Base-by-base conservation (phyloP, 2,888 invertebrate species). In the Anticlea derivata region DNA sequence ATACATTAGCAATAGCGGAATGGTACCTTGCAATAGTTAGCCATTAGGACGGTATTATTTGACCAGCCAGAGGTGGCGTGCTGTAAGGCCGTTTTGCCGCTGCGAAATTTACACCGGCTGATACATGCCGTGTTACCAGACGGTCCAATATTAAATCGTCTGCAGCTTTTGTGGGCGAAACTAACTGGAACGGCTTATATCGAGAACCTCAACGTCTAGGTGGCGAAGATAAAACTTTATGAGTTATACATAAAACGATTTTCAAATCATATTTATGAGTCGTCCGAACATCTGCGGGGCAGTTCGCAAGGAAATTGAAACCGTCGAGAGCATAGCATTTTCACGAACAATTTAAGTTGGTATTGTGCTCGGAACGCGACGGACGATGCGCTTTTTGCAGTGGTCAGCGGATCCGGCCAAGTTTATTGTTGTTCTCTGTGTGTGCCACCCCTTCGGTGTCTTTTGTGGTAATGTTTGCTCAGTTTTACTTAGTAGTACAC, bases 191-290 rank as follows among this genome's bases (percentile, higher is more conserved):
- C 73, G 80, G 78, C 80, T 83, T 79, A 80, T 74, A 77, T 61
- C 69, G 66, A 71, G 75, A 75, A 72, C 80, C 75, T 75, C 75
- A 67, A 70, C 78, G 75, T 65, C 70, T n/a, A n/a, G 67, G 69
- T 65, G 78, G 58, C 37, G 44, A 69, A 85, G 86, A 90, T 90
- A 90, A 90, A 90, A 90, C 80, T 90, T 90, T 88, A 90, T 83
- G 86, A 81, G 80, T 84, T 85, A 86, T 86, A 89, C 86, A 87
- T 88, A 87, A 88, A 89, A 86, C 87, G 84, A 88, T 89, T 88
- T 85, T 88, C 84, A 87, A 89, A 88, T 90, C 85, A 89, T 89
- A 89, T 88, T 90, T 90, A 88, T 79, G 83, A 80, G 78, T 80
- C 80, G 72, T 78, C 79, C 72, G 77, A 84, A 84, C 87, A 89